Conservation (phyloP, 2,888 invertebrate species). For the Rhimphoctona megacephalus region DNA sequence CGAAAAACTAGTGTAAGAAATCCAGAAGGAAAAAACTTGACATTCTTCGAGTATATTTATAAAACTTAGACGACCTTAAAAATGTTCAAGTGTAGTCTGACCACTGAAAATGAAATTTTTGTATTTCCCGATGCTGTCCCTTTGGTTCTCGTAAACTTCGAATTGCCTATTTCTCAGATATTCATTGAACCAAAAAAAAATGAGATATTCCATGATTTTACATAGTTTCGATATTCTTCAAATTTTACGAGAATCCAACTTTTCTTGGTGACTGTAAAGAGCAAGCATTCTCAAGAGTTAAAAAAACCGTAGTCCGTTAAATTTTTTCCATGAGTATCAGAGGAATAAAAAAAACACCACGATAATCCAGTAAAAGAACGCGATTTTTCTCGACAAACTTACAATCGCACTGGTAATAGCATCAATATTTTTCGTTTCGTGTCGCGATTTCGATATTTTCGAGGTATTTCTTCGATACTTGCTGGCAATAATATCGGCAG, state of each 20-base stretch:
- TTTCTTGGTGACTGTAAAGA: conserved; percentile 11
- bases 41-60: conserved; percentile 23
- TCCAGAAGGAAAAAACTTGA: conserved; percentile 4
- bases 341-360: conserved; percentile 38
- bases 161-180: background rate
- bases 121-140: background rate
- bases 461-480: conserved; percentile 79
- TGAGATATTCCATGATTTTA: background rate
- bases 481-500: conserved; percentile 82
- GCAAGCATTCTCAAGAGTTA: background rate
- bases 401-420: conserved; percentile 72
- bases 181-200: background rate
- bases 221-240: background rate
- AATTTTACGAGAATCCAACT: conserved; percentile 3
- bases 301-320: background rate
- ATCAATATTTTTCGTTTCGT: conserved; percentile 60
- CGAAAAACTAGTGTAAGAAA: background rate
- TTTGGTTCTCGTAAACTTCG: background rate
- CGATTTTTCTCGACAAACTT: conserved; percentile 73
- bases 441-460: conserved; percentile 66
- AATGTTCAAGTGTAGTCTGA: conserved; percentile 12
- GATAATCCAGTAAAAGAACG: conserved; percentile 41
- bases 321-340: background rate
- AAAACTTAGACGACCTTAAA: conserved; percentile 28
- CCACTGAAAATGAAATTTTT: conserved; percentile 6